phyloP scores from a whole-genome alignment of 2,797 vertebrate species.

The Acanthopagrus latus region DNA sequence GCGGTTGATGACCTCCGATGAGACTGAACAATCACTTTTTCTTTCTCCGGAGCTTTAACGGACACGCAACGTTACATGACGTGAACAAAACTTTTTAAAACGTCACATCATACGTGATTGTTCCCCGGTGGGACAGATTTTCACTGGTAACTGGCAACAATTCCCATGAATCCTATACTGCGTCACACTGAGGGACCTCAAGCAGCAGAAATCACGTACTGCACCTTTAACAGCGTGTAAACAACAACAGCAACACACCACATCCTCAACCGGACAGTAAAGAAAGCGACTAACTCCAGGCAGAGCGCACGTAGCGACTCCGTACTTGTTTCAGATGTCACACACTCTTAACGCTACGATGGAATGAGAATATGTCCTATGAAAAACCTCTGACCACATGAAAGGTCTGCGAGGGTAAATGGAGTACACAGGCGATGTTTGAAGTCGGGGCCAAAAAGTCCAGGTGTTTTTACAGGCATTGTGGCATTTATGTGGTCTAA shows the following conservation, averaged over 20 bases:
- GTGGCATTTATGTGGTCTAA: constrained; percentile 77
- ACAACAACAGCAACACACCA: constrained; percentile 17
- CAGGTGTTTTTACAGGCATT: constrained; percentile 82
- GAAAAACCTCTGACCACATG: constrained; percentile 63
- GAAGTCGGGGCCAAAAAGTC: constrained; percentile 80
- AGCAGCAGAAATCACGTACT: too few relatives aligned
- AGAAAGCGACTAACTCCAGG: not conserved
- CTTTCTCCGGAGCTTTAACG: too few relatives aligned
- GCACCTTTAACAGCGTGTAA: not conserved
- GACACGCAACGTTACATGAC: too few relatives aligned
- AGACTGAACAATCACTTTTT: too few relatives aligned
- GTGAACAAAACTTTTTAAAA: too few relatives aligned
- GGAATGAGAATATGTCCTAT: constrained; percentile 56
- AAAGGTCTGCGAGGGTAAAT: constrained; percentile 67
- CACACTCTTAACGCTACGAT: constrained; percentile 42
- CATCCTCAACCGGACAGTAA: constrained; percentile 8
- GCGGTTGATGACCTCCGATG: too few relatives aligned
- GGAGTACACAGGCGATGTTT: constrained; percentile 68
- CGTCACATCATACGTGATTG: too few relatives aligned
- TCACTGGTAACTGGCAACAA: too few relatives aligned
- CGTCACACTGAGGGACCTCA: too few relatives aligned
- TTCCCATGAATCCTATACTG: too few relatives aligned
- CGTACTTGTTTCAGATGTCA: constrained; percentile 42
- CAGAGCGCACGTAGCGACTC: constrained; percentile 10
- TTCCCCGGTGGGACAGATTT: too few relatives aligned